A percentile compares a stretch with the other conserved stretches of the same genome.
Evolutionary conservation across 2,888 invertebrate species (phyloP).

Genomic region (Strigamia transsilvanica): DNA sequence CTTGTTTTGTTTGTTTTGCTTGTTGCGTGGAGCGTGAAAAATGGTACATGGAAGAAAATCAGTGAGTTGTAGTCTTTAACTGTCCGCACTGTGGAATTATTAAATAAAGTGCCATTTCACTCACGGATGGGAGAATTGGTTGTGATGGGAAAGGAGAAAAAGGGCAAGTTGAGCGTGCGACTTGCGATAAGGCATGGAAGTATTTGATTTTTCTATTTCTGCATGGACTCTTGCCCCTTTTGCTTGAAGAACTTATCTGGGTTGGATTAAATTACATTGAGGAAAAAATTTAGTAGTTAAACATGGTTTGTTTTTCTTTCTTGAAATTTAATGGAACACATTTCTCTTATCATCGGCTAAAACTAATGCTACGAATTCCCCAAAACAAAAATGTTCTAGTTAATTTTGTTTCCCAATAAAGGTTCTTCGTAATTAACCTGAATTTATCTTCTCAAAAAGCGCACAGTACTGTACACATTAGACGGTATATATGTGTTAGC

Average conservation of each 20-base stretch:
- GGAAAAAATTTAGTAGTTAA: not conserved
- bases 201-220: not conserved
- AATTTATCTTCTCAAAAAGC: no score
- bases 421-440: no score
- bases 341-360: not conserved
- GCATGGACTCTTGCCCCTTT: not conserved
- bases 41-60: not conserved
- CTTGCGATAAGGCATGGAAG: not conserved
- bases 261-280: slow-evolving; percentile 3
- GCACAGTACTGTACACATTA: no score
- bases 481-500: no score
- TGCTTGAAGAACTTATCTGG: not conserved
- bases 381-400: no score
- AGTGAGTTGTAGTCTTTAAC: slow-evolving; percentile 36
- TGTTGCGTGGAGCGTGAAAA: not conserved
- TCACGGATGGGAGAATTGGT: slow-evolving; percentile 12
- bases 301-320: not conserved
- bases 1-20: not conserved
- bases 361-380: no score
- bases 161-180: not conserved
- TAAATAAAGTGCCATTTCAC: slow-evolving; percentile 41
- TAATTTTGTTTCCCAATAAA: no score
- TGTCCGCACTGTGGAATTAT: slow-evolving; percentile 33
- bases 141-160: not conserved
- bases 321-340: not conserved